A percentile compares a stretch with the other conserved stretches of the same genome.
phyloP scores from a whole-genome alignment of 92 coral and sea anemone genomes.

The Virgularia gustaviana region DNA sequence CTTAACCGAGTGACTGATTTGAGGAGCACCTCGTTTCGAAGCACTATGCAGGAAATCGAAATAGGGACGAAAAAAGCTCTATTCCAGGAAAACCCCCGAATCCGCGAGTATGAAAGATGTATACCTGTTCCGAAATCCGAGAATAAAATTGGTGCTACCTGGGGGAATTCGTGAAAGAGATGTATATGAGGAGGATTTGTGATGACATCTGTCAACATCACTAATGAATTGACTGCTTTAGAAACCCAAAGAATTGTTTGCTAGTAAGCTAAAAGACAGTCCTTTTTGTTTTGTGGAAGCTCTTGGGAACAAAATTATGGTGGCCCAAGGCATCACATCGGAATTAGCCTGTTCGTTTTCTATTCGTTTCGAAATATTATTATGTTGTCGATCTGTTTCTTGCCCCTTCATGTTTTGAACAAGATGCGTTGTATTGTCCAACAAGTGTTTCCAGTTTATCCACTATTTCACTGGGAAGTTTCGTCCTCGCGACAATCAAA shows the following conservation, averaged over 20 bases:
- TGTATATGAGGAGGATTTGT: slow-evolving; percentile 16
- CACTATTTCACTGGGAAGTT: slow-evolving; percentile 12
- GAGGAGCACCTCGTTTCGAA: no score
- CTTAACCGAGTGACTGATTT: no score
- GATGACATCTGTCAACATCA: background rate
- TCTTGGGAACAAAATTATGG: slow-evolving; percentile 12
- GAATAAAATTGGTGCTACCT: slow-evolving; percentile 10
- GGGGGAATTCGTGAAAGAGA: slow-evolving; percentile 9
- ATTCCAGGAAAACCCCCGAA: slow-evolving; percentile 7
- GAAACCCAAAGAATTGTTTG: slow-evolving; percentile 1
- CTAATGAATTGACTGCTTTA: background rate
- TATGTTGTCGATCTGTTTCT: background rate
- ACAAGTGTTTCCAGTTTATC: background rate
- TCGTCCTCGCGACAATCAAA: slow-evolving; percentile 13
- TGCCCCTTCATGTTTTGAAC: background rate
- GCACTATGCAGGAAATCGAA: background rate
- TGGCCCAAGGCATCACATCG: background rate
- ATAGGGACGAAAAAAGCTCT: slow-evolving; percentile 15
- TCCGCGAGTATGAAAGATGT: slow-evolving; percentile 5
- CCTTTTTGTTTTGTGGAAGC: slow-evolving; percentile 16
- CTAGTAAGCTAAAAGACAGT: slow-evolving; percentile 1
- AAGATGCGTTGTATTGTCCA: background rate
- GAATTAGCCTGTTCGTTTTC: background rate
- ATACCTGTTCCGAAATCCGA: slow-evolving; percentile 3
- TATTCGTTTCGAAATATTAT: no score